Evolutionary conservation across 2,888 invertebrate genomes (phyloP).

Genomic region (Hyalella azteca): DNA sequence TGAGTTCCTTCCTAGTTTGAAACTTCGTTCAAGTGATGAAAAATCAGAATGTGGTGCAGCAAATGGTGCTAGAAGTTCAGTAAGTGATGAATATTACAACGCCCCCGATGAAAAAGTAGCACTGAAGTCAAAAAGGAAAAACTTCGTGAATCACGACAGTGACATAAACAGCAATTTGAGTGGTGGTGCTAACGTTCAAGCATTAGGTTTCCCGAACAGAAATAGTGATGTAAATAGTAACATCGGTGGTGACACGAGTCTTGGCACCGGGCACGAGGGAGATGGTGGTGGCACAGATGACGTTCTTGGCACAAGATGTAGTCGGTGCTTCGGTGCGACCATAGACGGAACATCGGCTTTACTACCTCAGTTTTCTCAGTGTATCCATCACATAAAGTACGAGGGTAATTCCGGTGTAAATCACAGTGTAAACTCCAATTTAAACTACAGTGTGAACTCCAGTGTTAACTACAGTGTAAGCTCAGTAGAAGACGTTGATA

Average conservation of each 20-base stretch:
- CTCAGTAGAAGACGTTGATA: no score
- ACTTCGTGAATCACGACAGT: no score
- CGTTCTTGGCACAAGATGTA: conserved; percentile 5
- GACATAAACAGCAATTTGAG: no score
- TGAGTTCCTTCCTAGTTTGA: no score
- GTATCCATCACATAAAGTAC: not conserved
- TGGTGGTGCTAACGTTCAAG: no score
- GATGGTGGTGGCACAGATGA: conserved; percentile 28
- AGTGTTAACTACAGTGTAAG: no score
- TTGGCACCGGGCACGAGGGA: not conserved
- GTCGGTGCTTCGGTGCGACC: not conserved
- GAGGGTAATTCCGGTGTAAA: no score
- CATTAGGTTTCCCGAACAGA: not conserved
- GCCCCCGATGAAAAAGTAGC: no score
- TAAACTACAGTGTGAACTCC: no score
- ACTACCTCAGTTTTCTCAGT: no score
- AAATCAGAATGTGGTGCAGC: not conserved
- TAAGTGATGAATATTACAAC: not conserved
- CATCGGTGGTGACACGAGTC: conserved; percentile 7
- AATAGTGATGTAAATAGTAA: conserved; percentile 1
- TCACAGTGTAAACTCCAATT: no score
- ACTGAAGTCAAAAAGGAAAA: no score
- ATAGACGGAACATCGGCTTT: not conserved
- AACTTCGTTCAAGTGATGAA: conserved; percentile 8
- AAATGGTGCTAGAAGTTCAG: not conserved